Evolutionary conservation across 2,113 vertebrate species (phyloP), one percentile per base, ranked within the genome.

Genomic region (Lasiurus borealis): DNA sequence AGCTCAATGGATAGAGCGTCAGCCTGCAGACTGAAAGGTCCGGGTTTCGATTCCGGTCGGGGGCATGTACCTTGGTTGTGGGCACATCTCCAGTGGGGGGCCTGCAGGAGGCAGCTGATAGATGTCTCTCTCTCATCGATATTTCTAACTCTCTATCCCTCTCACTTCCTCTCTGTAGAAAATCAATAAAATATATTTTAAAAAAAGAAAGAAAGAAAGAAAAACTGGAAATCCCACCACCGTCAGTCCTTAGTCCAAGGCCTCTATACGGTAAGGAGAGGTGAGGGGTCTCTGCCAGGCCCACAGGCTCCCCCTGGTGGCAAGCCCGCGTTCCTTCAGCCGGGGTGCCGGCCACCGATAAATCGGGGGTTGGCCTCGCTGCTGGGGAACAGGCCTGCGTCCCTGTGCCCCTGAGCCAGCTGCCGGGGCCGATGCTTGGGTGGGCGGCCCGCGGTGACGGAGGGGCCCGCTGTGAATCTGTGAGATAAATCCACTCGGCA

Each of bases 401-500:
- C 14, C 15, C 85, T 0, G 15, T 50, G 66, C 34, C 14, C 15
- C 85, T 0, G 15, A 59, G 66, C 34, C 46, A 1, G 85, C 2
- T 9, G 66, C 50, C 91, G 23, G 71, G 62, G 59, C 29, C 50
- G 88, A n/a, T n/a, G n/a, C n/a, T n/a, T n/a, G n/a, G n/a, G 71
- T 57, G 34, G 80, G 62, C 6, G 0, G 91, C 83, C 96, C 34
- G 13, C 86, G n/a, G 88, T 94, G 96, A 97, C 66, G 46, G 95
- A 95, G 95, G 83, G 97, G 85, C 40, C 92, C 40, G 7, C 48
- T 62, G 66, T 95, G 82, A 89, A 66, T 96, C 90, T 97, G 96
- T 95, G 93, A 95, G 95, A 96, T 96, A 95, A 95, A 95, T 97
- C 97, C 91, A 91, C 91, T 29, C 48, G 96, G 92, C 94, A 94